Evolutionary conservation across 2,888 invertebrate genomes (phyloP), one percentile per base, ranked within the genome.

Genomic region (Leptopilina syphax): DNA sequence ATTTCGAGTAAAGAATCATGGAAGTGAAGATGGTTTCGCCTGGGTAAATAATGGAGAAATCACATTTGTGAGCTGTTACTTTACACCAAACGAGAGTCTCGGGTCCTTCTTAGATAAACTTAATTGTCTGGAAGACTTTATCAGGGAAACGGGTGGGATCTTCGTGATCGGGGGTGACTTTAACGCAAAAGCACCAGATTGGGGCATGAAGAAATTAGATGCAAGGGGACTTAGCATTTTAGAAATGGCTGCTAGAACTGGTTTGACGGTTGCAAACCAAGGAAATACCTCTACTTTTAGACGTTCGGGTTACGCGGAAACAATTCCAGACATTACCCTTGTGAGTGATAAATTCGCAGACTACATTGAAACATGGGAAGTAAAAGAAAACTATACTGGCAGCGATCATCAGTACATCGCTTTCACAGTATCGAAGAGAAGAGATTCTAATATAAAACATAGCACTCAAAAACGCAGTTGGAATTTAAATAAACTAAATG

Each of bases 231-330:
- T 81, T 60, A 80, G 80, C 13, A 82, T 85, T 12, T 67, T 85
- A 67, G 86, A 87, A 76, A 86, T 86, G 83, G 83, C 83, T 9
- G 82, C 85, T 54, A 83, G 84, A 77, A 77, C 83, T 27, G 82
- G 81, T n/a, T 79, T 86, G 18, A 54, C 54, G 12, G 76, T 84
- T 3, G 65, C 10, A 76, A 81, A 81, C 34, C 76, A 66, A 3
- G 82, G 83, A 70, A 76, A 73, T 18, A 66, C 60, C 6, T 54
- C 81, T 8, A 83, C 81, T 0, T 83, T 79, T 78, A 57, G 81
- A 68, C 78, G 81, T 73, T 79, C 77, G 9, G 82, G 81, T 24
- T 80, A 63, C 54, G 66, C 54, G 4, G 78, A 78, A 41, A 79
- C 82, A 3, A 82, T 80, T 5, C 80, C 83, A 2, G 83, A 84